Conservation (phyloP, 2,797 vertebrate species). For the Capromys pilorides region DNA sequence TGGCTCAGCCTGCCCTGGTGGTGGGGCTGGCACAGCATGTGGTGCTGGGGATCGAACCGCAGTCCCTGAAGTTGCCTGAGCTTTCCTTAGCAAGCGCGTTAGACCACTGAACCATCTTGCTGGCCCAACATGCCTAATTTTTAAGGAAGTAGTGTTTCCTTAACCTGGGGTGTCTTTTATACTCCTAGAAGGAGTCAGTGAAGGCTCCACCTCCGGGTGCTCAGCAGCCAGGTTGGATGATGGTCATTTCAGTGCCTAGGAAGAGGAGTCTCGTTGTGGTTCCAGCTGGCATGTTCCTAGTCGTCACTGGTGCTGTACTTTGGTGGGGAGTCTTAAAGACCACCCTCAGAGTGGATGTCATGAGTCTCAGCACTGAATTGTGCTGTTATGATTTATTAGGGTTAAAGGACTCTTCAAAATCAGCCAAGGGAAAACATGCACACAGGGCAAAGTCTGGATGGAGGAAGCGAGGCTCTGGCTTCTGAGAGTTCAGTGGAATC, state of each 20-base stretch:
- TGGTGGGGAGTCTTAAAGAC: neutral
- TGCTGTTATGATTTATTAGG: neutral
- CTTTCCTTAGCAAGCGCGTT: too few species aligned
- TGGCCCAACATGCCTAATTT: neutral
- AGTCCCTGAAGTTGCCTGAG: too few species aligned
- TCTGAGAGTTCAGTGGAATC: neutral
- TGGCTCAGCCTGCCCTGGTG: too few species aligned
- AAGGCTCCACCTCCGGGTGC: neutral
- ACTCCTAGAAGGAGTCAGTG: neutral
- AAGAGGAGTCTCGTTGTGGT: neutral
- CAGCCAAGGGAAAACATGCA: neutral
- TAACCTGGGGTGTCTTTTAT: neutral
- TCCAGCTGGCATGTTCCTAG: neutral
- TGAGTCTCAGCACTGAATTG: neutral
- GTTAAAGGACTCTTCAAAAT: neutral
- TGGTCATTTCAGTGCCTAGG: neutral
- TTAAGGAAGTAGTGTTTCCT: constrained; percentile 20
- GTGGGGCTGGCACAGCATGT: too few species aligned
- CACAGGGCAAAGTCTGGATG: too few species aligned
- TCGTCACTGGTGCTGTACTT: neutral
- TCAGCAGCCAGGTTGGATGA: neutral
- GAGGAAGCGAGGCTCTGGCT: neutral
- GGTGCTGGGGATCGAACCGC: too few species aligned
- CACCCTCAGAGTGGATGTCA: neutral
- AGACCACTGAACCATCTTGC: too few species aligned